A percentile compares a stretch with the other conserved stretches of the same genome.
Conservation (phyloP, 2,888 invertebrate species). For the Gymnosoma rotundatum region DNA sequence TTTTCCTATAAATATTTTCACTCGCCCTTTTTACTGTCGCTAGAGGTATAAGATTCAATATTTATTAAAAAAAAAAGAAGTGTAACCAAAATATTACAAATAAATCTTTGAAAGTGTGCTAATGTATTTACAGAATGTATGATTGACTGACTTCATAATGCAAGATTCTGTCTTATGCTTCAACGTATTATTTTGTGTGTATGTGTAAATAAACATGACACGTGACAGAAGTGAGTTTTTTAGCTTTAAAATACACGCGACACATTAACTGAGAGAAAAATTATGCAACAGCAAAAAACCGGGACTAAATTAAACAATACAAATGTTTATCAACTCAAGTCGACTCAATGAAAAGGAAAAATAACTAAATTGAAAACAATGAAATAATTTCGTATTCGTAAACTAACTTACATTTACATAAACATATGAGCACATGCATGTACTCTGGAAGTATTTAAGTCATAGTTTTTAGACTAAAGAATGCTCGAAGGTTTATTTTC, state of each 20-base stretch:
- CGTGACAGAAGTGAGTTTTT: conserved; percentile 69
- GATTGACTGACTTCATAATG: conserved; percentile 38
- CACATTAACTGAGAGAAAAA: conserved; percentile 39
- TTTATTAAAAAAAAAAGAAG: conserved; percentile 21
- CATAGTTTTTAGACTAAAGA: not conserved
- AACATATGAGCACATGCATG: not conserved
- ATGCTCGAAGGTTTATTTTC: not conserved
- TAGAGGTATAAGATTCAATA: not conserved
- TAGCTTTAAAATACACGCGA: conserved; percentile 64
- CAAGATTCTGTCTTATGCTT: conserved; percentile 31
- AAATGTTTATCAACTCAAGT: conserved; percentile 64
- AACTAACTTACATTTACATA: not conserved
- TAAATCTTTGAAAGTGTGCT: conserved; percentile 35
- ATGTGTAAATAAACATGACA: conserved; percentile 62
- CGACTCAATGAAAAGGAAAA: conserved; percentile 69
- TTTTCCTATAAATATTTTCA: no score
- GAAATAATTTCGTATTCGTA: conserved; percentile 36
- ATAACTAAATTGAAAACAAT: conserved; percentile 52
- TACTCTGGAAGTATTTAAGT: not conserved
- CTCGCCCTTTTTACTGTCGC: not conserved
- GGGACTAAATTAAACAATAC: conserved; percentile 36
- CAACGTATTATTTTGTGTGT: not conserved
- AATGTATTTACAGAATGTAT: conserved; percentile 35
- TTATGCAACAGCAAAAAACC: not conserved
- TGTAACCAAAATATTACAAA: conserved; percentile 58